These are phyloP conservation scores for Ophonus ardosiacus DNA, from an alignment of 2,888 invertebrate genomes.

Conservation along the genomic window DNA sequence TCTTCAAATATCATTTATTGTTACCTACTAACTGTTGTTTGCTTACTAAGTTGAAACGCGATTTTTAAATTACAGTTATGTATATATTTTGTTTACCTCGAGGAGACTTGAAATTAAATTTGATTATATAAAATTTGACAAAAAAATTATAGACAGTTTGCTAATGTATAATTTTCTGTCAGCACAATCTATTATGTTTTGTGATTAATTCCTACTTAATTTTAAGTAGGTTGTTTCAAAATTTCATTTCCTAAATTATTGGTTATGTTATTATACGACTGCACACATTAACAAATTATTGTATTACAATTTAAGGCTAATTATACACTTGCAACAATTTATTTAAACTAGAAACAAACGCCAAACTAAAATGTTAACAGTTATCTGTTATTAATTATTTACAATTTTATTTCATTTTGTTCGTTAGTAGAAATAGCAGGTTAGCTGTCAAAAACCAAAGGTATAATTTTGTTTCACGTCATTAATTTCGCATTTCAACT, in stretches of 20 bases:
- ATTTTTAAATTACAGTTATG: slow-evolving; percentile 14
- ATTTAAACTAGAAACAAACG: slow-evolving; percentile 7
- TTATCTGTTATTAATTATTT: slow-evolving; percentile 28
- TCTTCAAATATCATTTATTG: not conserved
- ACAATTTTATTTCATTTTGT: slow-evolving; percentile 6
- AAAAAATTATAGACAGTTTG: not conserved
- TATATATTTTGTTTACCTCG: slow-evolving; percentile 3
- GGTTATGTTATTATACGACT: not conserved
- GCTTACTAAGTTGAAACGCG: not conserved
- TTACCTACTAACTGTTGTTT: not conserved
- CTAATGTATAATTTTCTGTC: slow-evolving; percentile 33
- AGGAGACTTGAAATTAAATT: not conserved
- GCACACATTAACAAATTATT: slow-evolving; percentile 22
- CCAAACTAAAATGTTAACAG: not conserved
- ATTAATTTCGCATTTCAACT: slow-evolving; percentile 50
- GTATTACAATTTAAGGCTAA: slow-evolving; percentile 17
- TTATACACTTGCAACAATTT: slow-evolving; percentile 13
- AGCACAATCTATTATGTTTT: slow-evolving; percentile 16
- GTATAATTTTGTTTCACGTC: slow-evolving; percentile 39
- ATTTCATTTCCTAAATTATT: slow-evolving; percentile 23
- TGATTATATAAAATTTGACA: slow-evolving; percentile 30
- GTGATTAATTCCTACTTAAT: slow-evolving; percentile 16
- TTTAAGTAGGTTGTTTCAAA: slow-evolving; percentile 36
- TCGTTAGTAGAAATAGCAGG: not conserved
- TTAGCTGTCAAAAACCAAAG: slow-evolving; percentile 19